These are phyloP conservation scores for Cyclina sinensis DNA, from an alignment of 1,140 invertebrate species.

Conservation along the genomic window DNA sequence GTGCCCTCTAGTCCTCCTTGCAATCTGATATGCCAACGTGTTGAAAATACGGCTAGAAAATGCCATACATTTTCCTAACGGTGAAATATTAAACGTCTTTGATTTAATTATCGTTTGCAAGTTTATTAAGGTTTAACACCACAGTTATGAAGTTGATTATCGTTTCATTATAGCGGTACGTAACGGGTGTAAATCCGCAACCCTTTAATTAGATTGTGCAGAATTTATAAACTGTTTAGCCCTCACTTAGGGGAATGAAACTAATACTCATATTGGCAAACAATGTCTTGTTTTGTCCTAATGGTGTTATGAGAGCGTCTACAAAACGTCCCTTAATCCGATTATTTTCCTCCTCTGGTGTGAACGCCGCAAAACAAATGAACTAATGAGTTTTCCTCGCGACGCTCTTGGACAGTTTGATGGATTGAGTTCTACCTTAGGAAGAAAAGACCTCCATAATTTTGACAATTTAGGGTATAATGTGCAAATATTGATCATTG, in stretches of 20 bases:
- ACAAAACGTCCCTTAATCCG: conserved; percentile 62
- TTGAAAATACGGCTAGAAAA: conserved; percentile 58
- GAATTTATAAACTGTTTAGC: conserved; percentile 71
- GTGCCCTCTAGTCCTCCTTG: conserved; percentile 28
- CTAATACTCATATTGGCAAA: conserved; percentile 65
- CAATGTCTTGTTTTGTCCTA: conserved; percentile 65
- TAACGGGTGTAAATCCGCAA: conserved; percentile 63
- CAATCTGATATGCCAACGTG: conserved; percentile 63
- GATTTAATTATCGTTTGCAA: conserved; percentile 64
- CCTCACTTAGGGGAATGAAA: conserved; percentile 64
- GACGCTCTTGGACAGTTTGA: conserved; percentile 49
- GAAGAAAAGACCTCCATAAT: conserved; percentile 68
- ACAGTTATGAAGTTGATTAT: conserved; percentile 61
- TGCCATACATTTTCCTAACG: conserved; percentile 67
- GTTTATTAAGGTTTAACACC: conserved; percentile 68
- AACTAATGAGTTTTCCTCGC: conserved; percentile 65
- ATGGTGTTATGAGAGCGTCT: conserved; percentile 66
- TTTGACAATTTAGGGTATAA: conserved; percentile 66
- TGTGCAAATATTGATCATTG: conserved; percentile 68
- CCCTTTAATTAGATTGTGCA: conserved; percentile 64
- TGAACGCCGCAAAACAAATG: conserved; percentile 60
- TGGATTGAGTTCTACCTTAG: conserved; percentile 67
- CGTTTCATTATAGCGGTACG: conserved; percentile 62
- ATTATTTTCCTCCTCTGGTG: conserved; percentile 52
- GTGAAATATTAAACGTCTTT: conserved; percentile 69